Base-by-base conservation (phyloP, 2,888 invertebrate genomes). In the Steromphala cineraria region DNA sequence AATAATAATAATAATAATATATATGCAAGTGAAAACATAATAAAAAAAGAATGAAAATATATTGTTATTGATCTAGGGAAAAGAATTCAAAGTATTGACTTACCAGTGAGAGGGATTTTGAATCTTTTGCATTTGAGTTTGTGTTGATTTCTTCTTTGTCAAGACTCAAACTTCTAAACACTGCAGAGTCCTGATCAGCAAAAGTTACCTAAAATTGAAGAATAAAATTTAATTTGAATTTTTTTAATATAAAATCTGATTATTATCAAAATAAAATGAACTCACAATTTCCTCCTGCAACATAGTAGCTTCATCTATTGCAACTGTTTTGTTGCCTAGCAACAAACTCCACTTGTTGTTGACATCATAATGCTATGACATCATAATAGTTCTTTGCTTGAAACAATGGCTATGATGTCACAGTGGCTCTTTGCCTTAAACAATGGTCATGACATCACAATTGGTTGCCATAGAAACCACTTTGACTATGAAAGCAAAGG, bases 171-270 rank as follows among this genome's bases (percentile, higher is more conserved):
- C 89, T 90, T 40, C 85, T 87, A 78, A 87, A 89, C 78, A 89
- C 53, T 13, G 81, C 77, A n/a, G 81, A 67, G 53, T 89, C 87
- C 46, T 89, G 85, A 17, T 90, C 90, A 13, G 90, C 89, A 88
- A 91, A 91, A 53, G 91, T 91, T 79, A 91, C 91, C 90, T 90
- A 82, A 28, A 62, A 62, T 15, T 36, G 7, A 36, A 36, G 13
- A 8, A 46, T 46, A 10, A 46, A 46, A 10, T 46, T 1, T 46
- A 46, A 46, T 1, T 46, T 8, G 13, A 46, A 46, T 36, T 13
- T 1, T 46, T 46, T 10, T 13, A 46, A 46, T 1, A 10, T 46
- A 8, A 10, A 10, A 10, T 8, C 4, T 10, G 1, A 46, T 10
- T 36, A 36, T 36, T 36, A 36, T 5, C 36, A 46, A 46, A 46